Base-by-base conservation (phyloP, 2,888 invertebrate species). In the Silvanus unidentatus region DNA sequence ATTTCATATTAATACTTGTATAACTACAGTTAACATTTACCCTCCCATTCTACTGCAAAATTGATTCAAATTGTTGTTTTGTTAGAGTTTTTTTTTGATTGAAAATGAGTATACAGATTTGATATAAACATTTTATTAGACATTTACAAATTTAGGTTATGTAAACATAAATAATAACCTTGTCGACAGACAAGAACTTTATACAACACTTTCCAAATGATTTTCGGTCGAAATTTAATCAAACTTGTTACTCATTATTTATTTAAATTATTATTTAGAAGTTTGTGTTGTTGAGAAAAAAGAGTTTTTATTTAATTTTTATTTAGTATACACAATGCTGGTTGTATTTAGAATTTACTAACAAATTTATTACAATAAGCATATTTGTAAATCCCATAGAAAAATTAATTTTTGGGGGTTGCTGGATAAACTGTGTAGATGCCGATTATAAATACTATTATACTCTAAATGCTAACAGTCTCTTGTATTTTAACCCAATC, bases 321-420 rank as follows among this genome's bases (percentile, higher is more conserved):
- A 46, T 47, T 52, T 55, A 55, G 54, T 55, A 52, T 57, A 60
- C 57, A 61, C 59, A 47, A 49, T 48, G 48, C 57, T 57, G 57
- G 55, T 57, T 52, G 55, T 53, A 57, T 52, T 50, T 11, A 11
- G n/a, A 32, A 32, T 5, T 32, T 32, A 32, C 32, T n/a, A 32
- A 22, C 22, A 22, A 22, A 22, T 22, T 22, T 5, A n/a, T n/a
- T 8, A 22, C 8, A 22, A 5, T 22, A 5, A 22, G 8, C 3
- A 22, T 22, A 22, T 3, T 22, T 22, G 3, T 22, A 22, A 22
- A 22, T 22, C 22, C 22, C n/a, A n/a, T n/a, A n/a, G n/a, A n/a
- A n/a, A n/a, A n/a, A n/a, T n/a, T n/a, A n/a, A n/a, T n/a, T n/a
- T n/a, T n/a, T n/a, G n/a, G n/a, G n/a, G n/a, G n/a, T n/a, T n/a